Evolutionary conservation across 2,113 vertebrate genomes (phyloP), one percentile per base, ranked within the genome.

Genomic region (Pollimyrus isidori): DNA sequence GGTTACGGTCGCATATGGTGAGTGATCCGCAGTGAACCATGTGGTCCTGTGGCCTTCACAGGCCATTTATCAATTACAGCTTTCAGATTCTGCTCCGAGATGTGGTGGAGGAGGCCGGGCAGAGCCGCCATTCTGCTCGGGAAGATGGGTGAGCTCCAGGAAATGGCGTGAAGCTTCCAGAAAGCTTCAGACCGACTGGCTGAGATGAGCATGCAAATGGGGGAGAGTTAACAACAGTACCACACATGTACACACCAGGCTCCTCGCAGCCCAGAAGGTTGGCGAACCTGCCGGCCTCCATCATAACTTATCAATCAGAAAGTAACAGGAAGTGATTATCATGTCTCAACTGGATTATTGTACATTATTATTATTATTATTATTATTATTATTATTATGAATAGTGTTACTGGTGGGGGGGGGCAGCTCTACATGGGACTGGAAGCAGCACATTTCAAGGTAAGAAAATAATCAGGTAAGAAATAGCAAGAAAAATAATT

Each of bases 31-130:
- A 0, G 23, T 49, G 23, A 86, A 1, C 11, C 82, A 94, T 93
- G 93, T 93, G 92, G 92, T 3, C 45, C 95, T 94, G 93, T 93
- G 90, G 91, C 93, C 26, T 49, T 49, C 11, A n/a, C 42, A 11
- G 21, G n/a, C 9, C 82, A n/a, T 49, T 48, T 15, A 49, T 30
- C 50, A 21, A 86, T 86, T 50, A n/a, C n/a, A 7, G 45, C 46
- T 48, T 49, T 49, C 48, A 13, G n/a, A 4, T 85, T 3, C 45
- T 26, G 42, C 11, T 84, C 46, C 49, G 42, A 21, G 7, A 48
- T 10, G 45, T 73, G 35, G 65, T 3, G 69, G 30, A 39, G 19
- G 17, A 35, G 30, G 30, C 26, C 9, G 23, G 15, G 69, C 69
- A 17, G 35, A 39, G 69, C 15, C 3, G 15, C 26, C 15, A 39